A percentile compares a stretch with the other conserved stretches of the same genome.
Conservation (phyloP, 1,140 invertebrate genomes). For the Hestina assimilis region DNA sequence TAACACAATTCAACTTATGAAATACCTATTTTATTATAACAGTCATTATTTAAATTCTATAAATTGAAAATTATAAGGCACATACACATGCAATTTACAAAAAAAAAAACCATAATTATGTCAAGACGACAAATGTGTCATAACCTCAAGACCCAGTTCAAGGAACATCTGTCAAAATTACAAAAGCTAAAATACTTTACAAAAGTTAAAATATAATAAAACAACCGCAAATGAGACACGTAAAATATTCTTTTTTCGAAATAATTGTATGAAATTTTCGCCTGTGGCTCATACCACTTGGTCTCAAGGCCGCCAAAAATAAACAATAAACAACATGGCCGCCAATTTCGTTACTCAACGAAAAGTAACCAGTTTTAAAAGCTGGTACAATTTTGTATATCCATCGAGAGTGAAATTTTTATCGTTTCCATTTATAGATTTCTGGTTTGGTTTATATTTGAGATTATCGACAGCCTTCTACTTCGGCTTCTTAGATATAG, state of each 20-base stretch:
- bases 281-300: conserved; percentile 46
- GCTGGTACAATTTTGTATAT: conserved; percentile 49
- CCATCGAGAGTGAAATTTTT: conserved; percentile 32
- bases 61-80: too few relatives aligned
- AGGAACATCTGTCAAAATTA: conserved; percentile 1
- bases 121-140: neutral
- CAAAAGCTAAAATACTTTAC: conserved; percentile 17
- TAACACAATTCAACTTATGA: too few relatives aligned
- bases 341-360: conserved; percentile 29
- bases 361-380: conserved; percentile 41
- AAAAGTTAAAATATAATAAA: conserved; percentile 22
- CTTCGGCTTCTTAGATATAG: too few relatives aligned
- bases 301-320: conserved; percentile 48
- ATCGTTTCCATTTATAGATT: neutral
- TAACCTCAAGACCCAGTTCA: conserved; percentile 23
- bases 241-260: conserved; percentile 30
- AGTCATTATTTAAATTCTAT: too few relatives aligned
- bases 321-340: conserved; percentile 49
- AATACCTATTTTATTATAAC: too few relatives aligned
- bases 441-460: neutral
- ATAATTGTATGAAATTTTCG: conserved; percentile 27
- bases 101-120: neutral
- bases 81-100: neutral
- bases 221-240: conserved; percentile 44
- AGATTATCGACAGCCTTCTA: neutral